Base-by-base conservation (phyloP, 2,888 invertebrate genomes). In the Lepetodrilus schrolli region DNA sequence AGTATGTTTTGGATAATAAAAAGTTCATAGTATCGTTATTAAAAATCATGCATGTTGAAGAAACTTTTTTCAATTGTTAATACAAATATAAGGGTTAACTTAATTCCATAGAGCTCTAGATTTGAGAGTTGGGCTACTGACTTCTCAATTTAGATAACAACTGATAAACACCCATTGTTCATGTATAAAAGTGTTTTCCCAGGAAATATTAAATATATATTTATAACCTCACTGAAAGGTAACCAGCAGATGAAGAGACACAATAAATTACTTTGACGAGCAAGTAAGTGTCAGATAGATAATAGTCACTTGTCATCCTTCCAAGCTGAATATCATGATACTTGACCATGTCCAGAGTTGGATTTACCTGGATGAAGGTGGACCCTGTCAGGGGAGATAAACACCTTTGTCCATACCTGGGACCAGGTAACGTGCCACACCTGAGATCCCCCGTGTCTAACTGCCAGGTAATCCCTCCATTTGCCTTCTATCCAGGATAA, bases 391-490 rank as follows among this genome's bases (percentile, higher is more conserved):
- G 43, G 58, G 26, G 58, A 58, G 34, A 58, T 58, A 58, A 17
- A 58, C 58, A 58, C 58, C 58, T 13, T 58, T 21, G 58, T 58
- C 58, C 26, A 17, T 26, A 30, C 26, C 26, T 58, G 26, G 58
- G n/a, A 17, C 4, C 30, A 34, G 58, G 34, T 58, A 58, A 58
- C 34, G 58, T 30, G 7, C 17, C 10, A 26, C n/a, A 30, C 58
- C 26, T 58, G 58, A 30, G 30, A 30, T 58, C 13, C 43, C 43
- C 17, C n/a, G 17, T 13, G 10, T 51, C 34, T 30, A 13, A 30
- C 58, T 26, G 58, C 58, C 58, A 58, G 58, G 58, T 58, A n/a
- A 58, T 58, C 30, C 30, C 34, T 43, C 17, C 43, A 43, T 4
- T 17, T 43, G 43, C 17, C 43, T n/a, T n/a, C n/a, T n/a, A n/a